phyloP scores from a whole-genome alignment of 2,888 invertebrate species.

The Leucozona laternaria region DNA sequence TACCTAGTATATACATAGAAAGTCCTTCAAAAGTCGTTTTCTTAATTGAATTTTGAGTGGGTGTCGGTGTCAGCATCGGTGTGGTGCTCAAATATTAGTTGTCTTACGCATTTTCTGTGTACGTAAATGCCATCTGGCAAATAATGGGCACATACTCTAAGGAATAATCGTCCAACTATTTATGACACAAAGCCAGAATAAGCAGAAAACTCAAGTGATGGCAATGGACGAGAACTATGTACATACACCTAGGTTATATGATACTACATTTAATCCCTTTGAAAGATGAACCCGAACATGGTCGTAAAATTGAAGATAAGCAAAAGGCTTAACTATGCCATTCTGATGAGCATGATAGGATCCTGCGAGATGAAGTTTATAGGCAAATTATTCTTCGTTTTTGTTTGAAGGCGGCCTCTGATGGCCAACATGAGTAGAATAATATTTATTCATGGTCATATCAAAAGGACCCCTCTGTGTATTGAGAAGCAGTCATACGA shows the following conservation, averaged over 20 bases:
- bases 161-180: constrained; percentile 55
- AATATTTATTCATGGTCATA: constrained; percentile 60
- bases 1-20: not conserved
- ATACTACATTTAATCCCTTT: constrained; percentile 27
- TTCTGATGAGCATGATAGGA: not conserved
- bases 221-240: not conserved
- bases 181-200: constrained; percentile 18
- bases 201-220: not conserved
- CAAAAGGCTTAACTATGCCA: constrained; percentile 45
- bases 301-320: constrained; percentile 66
- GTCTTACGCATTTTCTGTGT: constrained; percentile 62
- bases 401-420: constrained; percentile 18
- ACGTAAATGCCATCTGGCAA: constrained; percentile 32
- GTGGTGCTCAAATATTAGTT: constrained; percentile 45
- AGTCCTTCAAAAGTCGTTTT: constrained; percentile 31
- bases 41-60: constrained; percentile 70
- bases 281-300: constrained; percentile 55
- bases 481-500: constrained; percentile 16
- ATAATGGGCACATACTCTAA: constrained; percentile 18
- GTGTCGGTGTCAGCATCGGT: constrained; percentile 66
- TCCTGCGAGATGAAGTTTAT: constrained; percentile 26
- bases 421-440: constrained; percentile 44
- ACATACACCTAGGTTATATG: not conserved
- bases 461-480: constrained; percentile 42
- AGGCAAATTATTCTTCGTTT: constrained; percentile 44